These are phyloP conservation scores for Archilochus colubris DNA, from an alignment of 2,113 vertebrate genomes.

Conservation along the genomic window DNA sequence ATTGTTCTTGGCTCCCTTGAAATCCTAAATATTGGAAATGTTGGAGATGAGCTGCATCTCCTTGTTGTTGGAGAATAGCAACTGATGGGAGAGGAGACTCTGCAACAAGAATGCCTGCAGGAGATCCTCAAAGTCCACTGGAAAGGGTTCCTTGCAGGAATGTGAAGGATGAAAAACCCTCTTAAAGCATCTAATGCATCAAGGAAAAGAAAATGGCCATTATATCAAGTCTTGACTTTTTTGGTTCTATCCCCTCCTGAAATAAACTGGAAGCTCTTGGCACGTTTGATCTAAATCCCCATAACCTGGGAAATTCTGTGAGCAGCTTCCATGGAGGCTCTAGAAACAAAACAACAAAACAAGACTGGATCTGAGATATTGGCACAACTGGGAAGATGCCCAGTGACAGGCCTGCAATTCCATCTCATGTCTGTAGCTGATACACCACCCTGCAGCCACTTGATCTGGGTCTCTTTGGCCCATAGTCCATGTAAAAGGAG, in stretches of 20 bases:
- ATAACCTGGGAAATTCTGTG: background rate
- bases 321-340: background rate
- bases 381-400: background rate
- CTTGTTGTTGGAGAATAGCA: background rate
- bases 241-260: background rate
- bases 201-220: background rate
- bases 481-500: background rate
- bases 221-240: background rate
- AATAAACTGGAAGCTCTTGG: background rate
- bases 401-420: background rate
- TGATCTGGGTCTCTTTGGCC: background rate
- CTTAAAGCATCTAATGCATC: background rate
- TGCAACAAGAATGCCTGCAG: background rate
- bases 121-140: background rate
- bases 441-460: background rate
- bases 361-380: background rate
- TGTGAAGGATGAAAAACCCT: background rate
- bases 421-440: background rate
- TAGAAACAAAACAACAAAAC: background rate
- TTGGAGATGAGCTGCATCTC: background rate
- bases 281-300: background rate
- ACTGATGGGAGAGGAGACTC: background rate
- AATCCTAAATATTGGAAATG: background rate
- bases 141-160: background rate
- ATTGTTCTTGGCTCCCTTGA: background rate